Conservation (phyloP, 92 coral and sea anemone genomes). For the Blastomussa wellsi region DNA sequence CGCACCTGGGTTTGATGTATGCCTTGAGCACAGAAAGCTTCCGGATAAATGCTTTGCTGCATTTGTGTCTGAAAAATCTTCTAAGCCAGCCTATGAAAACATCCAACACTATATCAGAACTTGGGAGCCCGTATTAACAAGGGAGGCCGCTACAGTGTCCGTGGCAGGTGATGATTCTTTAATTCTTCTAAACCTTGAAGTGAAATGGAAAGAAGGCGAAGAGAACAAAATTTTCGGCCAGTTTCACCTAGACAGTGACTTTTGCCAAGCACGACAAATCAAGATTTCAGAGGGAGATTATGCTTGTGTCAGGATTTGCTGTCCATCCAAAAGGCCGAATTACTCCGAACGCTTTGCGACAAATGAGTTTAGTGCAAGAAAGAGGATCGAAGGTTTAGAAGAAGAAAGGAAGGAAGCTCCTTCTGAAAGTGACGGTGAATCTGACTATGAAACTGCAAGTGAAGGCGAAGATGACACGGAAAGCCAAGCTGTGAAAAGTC, state of each 20-base stretch:
- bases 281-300: constrained; percentile 30
- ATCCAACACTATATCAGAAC: constrained; percentile 28
- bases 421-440: not conserved
- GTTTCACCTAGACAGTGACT: constrained; percentile 4
- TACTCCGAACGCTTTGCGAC: not conserved
- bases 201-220: constrained; percentile 17
- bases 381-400: not conserved
- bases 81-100: constrained; percentile 12
- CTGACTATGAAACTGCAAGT: not conserved
- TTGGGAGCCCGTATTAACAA: constrained; percentile 60
- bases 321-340: no score
- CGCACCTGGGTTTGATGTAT: constrained; percentile 48
- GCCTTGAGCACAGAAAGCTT: constrained; percentile 62
- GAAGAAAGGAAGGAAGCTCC: not conserved
- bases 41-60: constrained; percentile 54
- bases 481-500: not conserved
- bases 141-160: constrained; percentile 63
- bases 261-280: constrained; percentile 15
- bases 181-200: constrained; percentile 30
- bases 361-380: not conserved
- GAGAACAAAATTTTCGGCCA: not conserved
- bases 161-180: constrained; percentile 51
- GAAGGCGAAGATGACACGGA: not conserved
- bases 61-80: constrained; percentile 25
- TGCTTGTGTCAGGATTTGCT: constrained; percentile 39